Conservation (phyloP, 1,140 invertebrate species). For the Holotrichia oblita region DNA sequence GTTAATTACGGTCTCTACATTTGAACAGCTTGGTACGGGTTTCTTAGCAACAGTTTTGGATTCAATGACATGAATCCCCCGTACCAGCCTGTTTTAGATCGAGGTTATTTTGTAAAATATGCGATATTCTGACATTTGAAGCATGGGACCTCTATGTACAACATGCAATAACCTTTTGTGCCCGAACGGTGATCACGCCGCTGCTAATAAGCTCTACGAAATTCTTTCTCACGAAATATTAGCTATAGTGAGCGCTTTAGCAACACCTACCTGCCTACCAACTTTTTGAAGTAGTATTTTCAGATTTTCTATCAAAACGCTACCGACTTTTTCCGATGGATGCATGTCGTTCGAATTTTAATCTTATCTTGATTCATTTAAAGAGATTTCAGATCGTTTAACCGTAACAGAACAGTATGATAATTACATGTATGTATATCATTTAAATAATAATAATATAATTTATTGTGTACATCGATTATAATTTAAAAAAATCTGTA, state of each 20-base stretch:
- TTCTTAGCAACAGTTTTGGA: constrained; percentile 49
- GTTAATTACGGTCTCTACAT: constrained; percentile 48
- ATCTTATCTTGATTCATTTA: neutral
- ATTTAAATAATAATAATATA: too few relatives aligned
- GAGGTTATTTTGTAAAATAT: constrained; percentile 52
- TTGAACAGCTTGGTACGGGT: constrained; percentile 50
- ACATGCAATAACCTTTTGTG: constrained; percentile 44
- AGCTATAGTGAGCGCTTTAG: neutral
- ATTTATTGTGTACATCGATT: too few relatives aligned
- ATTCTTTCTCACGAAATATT: constrained; percentile 18
- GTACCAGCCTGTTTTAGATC: constrained; percentile 44
- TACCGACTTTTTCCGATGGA: neutral
- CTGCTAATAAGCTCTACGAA: constrained; percentile 19
- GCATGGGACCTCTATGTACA: constrained; percentile 45
- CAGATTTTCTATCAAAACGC: constrained; percentile 18
- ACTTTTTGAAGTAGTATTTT: neutral
- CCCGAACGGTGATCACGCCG: neutral
- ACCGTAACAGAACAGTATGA: too few relatives aligned
- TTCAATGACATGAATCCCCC: constrained; percentile 37
- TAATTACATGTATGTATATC: too few relatives aligned
- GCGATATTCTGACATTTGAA: constrained; percentile 50
- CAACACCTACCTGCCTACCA: neutral
- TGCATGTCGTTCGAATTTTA: neutral
- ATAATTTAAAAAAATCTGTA: too few relatives aligned
- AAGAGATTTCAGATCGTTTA: too few relatives aligned